phyloP scores from a whole-genome alignment of 64 coral and sea anemone species.

The Dendrophyllia cribrosa region DNA sequence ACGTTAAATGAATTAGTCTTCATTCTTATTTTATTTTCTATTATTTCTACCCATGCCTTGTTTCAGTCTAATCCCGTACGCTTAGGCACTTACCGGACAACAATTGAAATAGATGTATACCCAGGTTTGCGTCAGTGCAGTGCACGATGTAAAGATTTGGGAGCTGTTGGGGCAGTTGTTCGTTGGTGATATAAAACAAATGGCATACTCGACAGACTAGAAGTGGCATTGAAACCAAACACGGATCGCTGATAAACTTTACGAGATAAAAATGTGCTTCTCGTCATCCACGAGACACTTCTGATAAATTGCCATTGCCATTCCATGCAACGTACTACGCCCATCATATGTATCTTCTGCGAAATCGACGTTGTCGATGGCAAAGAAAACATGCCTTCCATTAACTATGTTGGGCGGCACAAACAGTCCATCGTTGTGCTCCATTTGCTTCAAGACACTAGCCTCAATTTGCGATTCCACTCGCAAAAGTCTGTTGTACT shows the following conservation, averaged over 20 bases:
- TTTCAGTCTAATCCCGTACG: no score
- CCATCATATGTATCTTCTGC: constrained; percentile 65
- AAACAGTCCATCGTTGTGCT: constrained; percentile 57
- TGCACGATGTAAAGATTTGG: no score
- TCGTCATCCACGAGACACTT: neutral
- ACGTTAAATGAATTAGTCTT: no score
- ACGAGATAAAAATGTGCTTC: neutral
- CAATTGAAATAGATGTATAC: no score
- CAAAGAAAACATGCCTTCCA: constrained; percentile 62
- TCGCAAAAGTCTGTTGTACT: constrained; percentile 68
- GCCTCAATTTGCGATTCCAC: constrained; percentile 58
- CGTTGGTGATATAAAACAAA: no score
- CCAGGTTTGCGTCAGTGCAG: no score
- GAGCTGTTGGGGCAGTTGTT: no score
- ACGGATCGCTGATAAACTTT: neutral
- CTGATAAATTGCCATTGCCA: constrained; percentile 65
- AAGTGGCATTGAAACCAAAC: neutral
- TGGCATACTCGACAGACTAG: no score
- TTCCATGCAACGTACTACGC: constrained; percentile 40
- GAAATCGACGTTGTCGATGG: constrained; percentile 77
- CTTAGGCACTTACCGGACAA: no score
- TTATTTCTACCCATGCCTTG: no score
- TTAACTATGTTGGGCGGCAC: constrained; percentile 59
- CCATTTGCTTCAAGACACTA: constrained; percentile 45
- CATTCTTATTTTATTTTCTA: no score